Percentiles rank a stretch among this genome's conserved stretches.
Conservation (phyloP, 2,888 invertebrate species). For the Athripsodes cinereus region DNA sequence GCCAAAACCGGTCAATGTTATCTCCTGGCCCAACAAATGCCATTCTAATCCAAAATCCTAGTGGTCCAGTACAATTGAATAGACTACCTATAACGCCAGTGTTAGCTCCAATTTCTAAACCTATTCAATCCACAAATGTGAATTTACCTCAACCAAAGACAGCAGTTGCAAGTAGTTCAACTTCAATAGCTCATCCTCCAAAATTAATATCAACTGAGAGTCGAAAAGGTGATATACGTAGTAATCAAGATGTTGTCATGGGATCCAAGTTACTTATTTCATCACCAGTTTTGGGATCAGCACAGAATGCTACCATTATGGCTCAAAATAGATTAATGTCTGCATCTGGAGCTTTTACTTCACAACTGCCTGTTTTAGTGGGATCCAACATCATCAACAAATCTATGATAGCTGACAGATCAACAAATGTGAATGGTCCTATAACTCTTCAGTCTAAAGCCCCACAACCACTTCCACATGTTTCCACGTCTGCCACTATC, state of each 20-base stretch:
- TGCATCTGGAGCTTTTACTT: slow-evolving; percentile 11
- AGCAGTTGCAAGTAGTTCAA: slow-evolving; percentile 32
- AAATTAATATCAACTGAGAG: slow-evolving; percentile 38
- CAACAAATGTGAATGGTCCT: slow-evolving; percentile 12
- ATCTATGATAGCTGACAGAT: slow-evolving; percentile 34
- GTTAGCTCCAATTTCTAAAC: slow-evolving; percentile 52
- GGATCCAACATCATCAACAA: slow-evolving; percentile 39
- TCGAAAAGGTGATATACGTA: slow-evolving; percentile 37
- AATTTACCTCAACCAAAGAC: slow-evolving; percentile 39
- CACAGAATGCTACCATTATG: slow-evolving; percentile 42
- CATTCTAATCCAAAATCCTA: slow-evolving; percentile 46
- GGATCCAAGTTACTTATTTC: slow-evolving; percentile 42
- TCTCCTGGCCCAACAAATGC: slow-evolving; percentile 46
- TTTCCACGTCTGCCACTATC: neutral
- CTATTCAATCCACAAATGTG: slow-evolving; percentile 46
- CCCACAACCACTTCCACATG: neutral
- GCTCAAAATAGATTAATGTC: slow-evolving; percentile 46
- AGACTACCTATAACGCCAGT: slow-evolving; percentile 55
- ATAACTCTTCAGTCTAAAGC: neutral
- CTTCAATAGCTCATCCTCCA: slow-evolving; percentile 38
- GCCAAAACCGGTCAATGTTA: slow-evolving; percentile 37
- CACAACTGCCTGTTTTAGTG: slow-evolving; percentile 37
- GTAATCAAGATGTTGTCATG: slow-evolving; percentile 31
- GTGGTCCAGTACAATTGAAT: slow-evolving; percentile 45
- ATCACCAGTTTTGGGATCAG: slow-evolving; percentile 40